phyloP scores from a whole-genome alignment of 1,140 invertebrate species.

The Ruditapes philippinarum region DNA sequence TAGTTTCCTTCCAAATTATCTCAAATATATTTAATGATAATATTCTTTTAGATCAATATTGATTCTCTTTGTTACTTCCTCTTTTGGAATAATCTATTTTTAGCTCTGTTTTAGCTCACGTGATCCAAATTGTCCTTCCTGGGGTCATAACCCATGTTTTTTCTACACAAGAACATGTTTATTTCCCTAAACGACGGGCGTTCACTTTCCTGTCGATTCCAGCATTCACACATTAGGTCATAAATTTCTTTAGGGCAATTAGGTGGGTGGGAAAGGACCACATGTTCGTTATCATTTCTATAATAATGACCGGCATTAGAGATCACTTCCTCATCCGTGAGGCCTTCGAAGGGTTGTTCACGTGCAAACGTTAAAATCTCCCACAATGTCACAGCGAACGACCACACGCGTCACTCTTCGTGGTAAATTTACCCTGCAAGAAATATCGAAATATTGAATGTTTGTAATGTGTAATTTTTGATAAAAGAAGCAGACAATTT shows the following conservation, averaged over 20 bases:
- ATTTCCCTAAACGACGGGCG: slow-evolving; percentile 96
- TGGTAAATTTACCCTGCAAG: slow-evolving; percentile 92
- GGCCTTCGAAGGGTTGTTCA: slow-evolving; percentile 92
- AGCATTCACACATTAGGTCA: slow-evolving; percentile 97
- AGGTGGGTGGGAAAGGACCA: slow-evolving; percentile 76
- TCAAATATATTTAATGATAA: too few species aligned
- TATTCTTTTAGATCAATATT: not conserved
- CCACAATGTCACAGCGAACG: slow-evolving; percentile 95
- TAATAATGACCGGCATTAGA: slow-evolving; percentile 88
- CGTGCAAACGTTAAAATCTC: slow-evolving; percentile 95
- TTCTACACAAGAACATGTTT: slow-evolving; percentile 95
- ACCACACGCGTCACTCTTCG: slow-evolving; percentile 95
- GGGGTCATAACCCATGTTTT: slow-evolving; percentile 91
- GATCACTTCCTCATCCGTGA: slow-evolving; percentile 92
- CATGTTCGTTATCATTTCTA: slow-evolving; percentile 76
- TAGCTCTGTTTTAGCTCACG: slow-evolving; percentile 48
- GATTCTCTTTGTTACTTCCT: not conserved
- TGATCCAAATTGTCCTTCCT: slow-evolving; percentile 78
- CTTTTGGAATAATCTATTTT: too few species aligned
- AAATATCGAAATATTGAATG: slow-evolving; percentile 8
- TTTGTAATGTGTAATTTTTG: too few species aligned
- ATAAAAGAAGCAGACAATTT: too few species aligned
- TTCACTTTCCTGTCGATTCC: slow-evolving; percentile 92
- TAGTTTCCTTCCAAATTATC: too few species aligned
- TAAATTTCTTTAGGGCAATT: slow-evolving; percentile 88